Evolutionary conservation across 2,888 invertebrate genomes (phyloP).

Genomic region (Oeneis ivallda): DNA sequence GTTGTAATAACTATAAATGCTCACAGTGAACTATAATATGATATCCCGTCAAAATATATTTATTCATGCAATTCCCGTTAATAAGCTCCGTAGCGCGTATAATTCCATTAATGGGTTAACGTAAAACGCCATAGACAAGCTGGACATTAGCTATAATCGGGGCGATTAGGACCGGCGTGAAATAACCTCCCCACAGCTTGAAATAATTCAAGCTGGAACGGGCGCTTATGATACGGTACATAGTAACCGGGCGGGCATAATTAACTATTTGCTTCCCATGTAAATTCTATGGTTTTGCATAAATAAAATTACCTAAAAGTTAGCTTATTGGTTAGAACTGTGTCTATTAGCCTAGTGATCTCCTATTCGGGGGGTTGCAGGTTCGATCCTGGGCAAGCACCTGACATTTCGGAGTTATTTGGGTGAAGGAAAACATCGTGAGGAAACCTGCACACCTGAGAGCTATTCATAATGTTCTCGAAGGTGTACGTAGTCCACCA

Average conservation of each 20-base stretch:
- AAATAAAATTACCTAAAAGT: neutral
- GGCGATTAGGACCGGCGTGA: constrained; percentile 17
- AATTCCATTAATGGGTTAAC: constrained; percentile 20
- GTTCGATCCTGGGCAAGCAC: no score
- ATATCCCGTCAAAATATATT: constrained; percentile 3
- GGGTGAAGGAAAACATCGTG: no score
- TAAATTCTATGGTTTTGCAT: constrained; percentile 2
- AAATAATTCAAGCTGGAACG: constrained; percentile 19
- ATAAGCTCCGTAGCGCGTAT: constrained; percentile 14
- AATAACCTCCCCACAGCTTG: constrained; percentile 16
- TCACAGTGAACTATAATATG: neutral
- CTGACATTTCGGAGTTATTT: no score
- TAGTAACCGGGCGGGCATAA: neutral
- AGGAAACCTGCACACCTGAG: no score
- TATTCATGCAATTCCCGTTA: constrained; percentile 7
- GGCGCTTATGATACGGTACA: constrained; percentile 11
- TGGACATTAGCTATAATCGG: constrained; percentile 22
- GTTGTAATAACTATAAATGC: no score
- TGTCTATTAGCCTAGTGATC: no score
- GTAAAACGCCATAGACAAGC: constrained; percentile 21
- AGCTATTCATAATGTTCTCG: no score
- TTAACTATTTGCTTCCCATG: constrained; percentile 9
- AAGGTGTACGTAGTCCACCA: no score
- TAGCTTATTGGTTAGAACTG: no score
- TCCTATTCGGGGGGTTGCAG: no score